Evolutionary conservation across 2,888 invertebrate genomes (phyloP).

Genomic region (Mythimna albipuncta): DNA sequence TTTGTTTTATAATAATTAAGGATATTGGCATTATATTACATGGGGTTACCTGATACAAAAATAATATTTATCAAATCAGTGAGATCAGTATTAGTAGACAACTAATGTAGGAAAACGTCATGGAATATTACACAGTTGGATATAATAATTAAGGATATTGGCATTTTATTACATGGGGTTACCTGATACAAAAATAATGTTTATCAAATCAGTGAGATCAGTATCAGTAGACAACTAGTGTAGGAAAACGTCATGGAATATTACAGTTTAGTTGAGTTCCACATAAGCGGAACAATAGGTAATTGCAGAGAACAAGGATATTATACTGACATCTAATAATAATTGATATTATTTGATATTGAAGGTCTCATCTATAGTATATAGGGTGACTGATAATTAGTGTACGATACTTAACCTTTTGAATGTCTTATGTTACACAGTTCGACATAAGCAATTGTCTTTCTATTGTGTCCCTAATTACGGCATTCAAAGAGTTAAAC

Average conservation of each 20-base stretch:
- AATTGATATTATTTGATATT: constrained; percentile 59
- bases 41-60: not conserved
- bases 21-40: not conserved
- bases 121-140: constrained; percentile 52
- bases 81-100: constrained; percentile 32
- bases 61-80: constrained; percentile 16
- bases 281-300: constrained; percentile 67
- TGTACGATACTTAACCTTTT: no score
- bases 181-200: not conserved
- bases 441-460: no score
- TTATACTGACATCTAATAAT: constrained; percentile 62
- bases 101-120: constrained; percentile 35
- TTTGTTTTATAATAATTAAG: no score
- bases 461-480: no score
- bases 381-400: no score
- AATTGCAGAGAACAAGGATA: constrained; percentile 70
- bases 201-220: constrained; percentile 38
- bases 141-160: no score
- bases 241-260: constrained; percentile 55
- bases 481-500: no score
- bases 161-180: not conserved
- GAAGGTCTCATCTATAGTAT: constrained; percentile 3
- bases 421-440: no score
- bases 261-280: constrained; percentile 29
- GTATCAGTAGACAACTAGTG: constrained; percentile 5